Percentiles rank a stretch among this genome's conserved stretches.
Evolutionary conservation across 2,888 invertebrate genomes (phyloP).

Genomic region (Stenodema calcarata): DNA sequence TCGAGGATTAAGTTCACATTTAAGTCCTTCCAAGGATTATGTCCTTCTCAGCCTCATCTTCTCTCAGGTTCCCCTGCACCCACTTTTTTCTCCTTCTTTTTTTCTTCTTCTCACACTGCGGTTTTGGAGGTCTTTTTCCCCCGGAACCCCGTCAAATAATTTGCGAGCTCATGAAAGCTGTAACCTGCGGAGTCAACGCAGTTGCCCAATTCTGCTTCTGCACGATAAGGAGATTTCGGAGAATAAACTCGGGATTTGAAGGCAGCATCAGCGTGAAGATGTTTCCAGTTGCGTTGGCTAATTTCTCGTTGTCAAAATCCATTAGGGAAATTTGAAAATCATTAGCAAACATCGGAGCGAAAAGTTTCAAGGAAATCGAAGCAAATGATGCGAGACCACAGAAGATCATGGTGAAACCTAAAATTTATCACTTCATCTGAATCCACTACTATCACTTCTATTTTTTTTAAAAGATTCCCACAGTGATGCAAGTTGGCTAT

Average conservation of each 20-base stretch:
- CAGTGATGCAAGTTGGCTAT: too few species aligned
- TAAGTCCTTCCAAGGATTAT: conserved; percentile 30
- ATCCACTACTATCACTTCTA: too few species aligned
- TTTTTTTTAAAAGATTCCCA: too few species aligned
- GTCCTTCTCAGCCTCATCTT: conserved; percentile 7
- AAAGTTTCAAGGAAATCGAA: too few species aligned
- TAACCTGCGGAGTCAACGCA: not conserved
- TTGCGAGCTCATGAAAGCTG: not conserved
- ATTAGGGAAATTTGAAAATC: not conserved
- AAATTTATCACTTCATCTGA: too few species aligned
- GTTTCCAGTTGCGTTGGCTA: not conserved
- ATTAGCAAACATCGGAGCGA: too few species aligned
- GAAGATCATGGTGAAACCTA: too few species aligned
- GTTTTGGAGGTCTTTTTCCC: not conserved
- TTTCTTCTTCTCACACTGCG: not conserved
- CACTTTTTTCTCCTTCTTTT: not conserved
- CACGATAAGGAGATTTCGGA: not conserved
- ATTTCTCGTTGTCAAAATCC: not conserved
- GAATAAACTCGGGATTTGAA: not conserved
- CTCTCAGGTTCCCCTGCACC: not conserved
- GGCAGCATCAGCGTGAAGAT: not conserved
- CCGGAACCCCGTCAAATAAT: not conserved
- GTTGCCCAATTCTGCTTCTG: not conserved
- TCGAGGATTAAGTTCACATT: conserved; percentile 41
- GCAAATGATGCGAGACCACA: too few species aligned